phyloP scores from a whole-genome alignment of 2,888 invertebrate species.

The Malthinus flaveolus region DNA sequence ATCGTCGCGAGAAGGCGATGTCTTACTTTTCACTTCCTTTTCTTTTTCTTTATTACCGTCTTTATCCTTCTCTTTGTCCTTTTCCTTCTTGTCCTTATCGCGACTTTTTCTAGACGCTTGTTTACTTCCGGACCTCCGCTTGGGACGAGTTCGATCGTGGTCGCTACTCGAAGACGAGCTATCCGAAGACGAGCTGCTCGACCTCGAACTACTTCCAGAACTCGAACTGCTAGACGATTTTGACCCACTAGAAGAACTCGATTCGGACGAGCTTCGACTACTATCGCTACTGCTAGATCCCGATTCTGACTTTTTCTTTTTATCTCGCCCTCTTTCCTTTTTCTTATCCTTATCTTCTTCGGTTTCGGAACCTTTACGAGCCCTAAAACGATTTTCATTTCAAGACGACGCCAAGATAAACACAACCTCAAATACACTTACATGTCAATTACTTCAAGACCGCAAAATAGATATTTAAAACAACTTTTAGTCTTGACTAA shows the following conservation, averaged over 20 bases:
- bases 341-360: constrained; percentile 75
- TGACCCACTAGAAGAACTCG: constrained; percentile 81
- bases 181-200: constrained; percentile 62
- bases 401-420: background rate
- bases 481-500: too few species aligned
- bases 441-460: background rate
- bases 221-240: constrained; percentile 79
- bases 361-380: constrained; percentile 73
- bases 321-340: constrained; percentile 60
- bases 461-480: too few species aligned
- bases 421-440: constrained; percentile 1
- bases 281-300: constrained; percentile 82
- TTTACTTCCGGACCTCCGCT: constrained; percentile 54
- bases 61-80: constrained; percentile 46
- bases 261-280: constrained; percentile 80
- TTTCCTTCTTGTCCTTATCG: constrained; percentile 48
- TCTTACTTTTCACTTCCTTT: constrained; percentile 45
- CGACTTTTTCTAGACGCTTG: constrained; percentile 50
- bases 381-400: constrained; percentile 59
- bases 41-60: constrained; percentile 47
- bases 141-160: constrained; percentile 65
- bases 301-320: constrained; percentile 71
- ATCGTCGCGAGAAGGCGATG: constrained; percentile 29
- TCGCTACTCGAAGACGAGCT: constrained; percentile 70
- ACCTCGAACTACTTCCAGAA: constrained; percentile 60